phyloP scores from a whole-genome alignment of 2,113 vertebrate species.

The Lampris megalopsis region DNA sequence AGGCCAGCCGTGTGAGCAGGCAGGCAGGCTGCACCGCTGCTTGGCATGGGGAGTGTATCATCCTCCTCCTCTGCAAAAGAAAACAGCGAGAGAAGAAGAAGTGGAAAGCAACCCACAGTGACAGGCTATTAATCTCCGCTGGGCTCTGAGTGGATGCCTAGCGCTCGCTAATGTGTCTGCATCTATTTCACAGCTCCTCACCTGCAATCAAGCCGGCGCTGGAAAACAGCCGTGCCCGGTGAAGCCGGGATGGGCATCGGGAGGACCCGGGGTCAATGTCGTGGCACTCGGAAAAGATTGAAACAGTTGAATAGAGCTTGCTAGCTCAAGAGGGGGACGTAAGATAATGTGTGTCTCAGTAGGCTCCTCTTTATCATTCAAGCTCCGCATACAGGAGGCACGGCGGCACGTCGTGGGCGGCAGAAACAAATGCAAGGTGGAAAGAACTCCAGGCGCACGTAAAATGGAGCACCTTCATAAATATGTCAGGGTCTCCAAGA shows the following conservation, averaged over 20 bases:
- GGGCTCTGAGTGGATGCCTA: constrained; percentile 28
- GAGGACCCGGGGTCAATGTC: not conserved
- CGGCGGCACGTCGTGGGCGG: constrained; percentile 23
- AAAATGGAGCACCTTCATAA: constrained; percentile 48
- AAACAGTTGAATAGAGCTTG: not conserved
- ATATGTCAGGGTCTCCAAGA: constrained; percentile 54
- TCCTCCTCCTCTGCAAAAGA: constrained; percentile 40
- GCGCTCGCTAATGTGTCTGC: constrained; percentile 21
- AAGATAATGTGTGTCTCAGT: not conserved
- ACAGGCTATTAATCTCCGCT: constrained; percentile 65
- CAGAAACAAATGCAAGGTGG: constrained; percentile 50
- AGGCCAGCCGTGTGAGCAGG: not conserved
- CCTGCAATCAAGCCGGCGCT: not conserved
- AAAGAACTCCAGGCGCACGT: constrained; percentile 41
- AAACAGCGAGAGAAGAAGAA: constrained; percentile 24
- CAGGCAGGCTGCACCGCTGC: not conserved
- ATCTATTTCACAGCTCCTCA: constrained; percentile 38
- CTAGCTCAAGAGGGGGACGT: constrained; percentile 23
- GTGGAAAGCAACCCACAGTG: constrained; percentile 36
- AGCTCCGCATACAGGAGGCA: constrained; percentile 29
- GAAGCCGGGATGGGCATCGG: not conserved
- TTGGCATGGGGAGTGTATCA: constrained; percentile 26
- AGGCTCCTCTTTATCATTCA: constrained; percentile 41
- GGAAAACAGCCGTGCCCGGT: not conserved
- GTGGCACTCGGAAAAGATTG: not conserved